Evolutionary conservation across 2,113 vertebrate species (phyloP), one percentile per base, ranked within the genome.

Genomic region (Chlamydotis undulata): DNA sequence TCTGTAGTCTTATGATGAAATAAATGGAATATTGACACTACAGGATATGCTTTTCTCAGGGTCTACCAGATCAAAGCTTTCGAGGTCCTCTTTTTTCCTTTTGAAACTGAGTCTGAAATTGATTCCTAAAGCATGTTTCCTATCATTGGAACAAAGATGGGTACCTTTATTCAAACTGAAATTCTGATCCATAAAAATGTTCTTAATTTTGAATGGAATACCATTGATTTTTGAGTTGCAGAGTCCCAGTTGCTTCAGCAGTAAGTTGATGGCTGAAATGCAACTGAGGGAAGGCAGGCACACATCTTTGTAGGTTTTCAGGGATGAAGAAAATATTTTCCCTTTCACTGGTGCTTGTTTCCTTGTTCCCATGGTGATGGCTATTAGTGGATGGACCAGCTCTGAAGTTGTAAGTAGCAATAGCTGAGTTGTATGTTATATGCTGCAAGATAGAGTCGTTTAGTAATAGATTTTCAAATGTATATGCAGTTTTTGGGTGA

Each of bases 301-400:
- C 13, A 69, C 29, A 35, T 68, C 67, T 80, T 41, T 52, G 18
- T 35, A 24, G 69, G 19, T 41, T 89, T 87, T 82, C 49, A 77
- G 76, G 35, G 45, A 81, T 70, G 56, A 65, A 87, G 69, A n/a
- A 78, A 76, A 73, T 84, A 56, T 52, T 94, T 89, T 87, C 16
- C 24, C 12, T 92, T 28, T 84, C 25, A 16, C 35, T 89, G n/a
- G 29, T 88, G 37, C 73, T 84, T 71, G 68, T 86, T 93, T 85
- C 75, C 25, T 63, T 93, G 89, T 79, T 97, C 91, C 83, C 83
- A 61, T 94, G 74, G 83, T 79, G 78, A 91, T 89, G 57, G 14
- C 50, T 89, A 3, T 89, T 79, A 57, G 53, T 56, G 60, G 49
- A 84, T 81, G 74, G 91, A 45, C 39, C 12, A 75, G 25, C 77